phyloP scores from a whole-genome alignment of 2,888 invertebrate species.

The Drosophila emarginata region DNA sequence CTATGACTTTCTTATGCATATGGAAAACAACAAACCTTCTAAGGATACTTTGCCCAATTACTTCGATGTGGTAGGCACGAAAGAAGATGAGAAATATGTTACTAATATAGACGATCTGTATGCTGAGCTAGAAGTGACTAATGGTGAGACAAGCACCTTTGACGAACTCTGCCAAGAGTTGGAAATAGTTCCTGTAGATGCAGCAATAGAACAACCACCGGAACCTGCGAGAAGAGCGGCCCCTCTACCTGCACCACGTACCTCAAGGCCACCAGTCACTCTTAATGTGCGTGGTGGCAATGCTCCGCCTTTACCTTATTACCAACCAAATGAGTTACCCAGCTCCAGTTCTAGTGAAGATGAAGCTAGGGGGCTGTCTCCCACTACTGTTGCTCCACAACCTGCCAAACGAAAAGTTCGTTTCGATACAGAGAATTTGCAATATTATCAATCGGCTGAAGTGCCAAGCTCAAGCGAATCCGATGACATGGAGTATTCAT shows the following conservation, averaged over 20 bases:
- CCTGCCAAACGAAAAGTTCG: conserved; percentile 70
- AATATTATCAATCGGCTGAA: conserved; percentile 61
- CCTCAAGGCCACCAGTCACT: conserved; percentile 41
- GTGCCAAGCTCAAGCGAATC: conserved; percentile 51
- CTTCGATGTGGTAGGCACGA: conserved; percentile 42
- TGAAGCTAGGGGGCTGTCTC: conserved; percentile 18
- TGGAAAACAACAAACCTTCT: conserved; percentile 28
- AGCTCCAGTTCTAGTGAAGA: conserved; percentile 54
- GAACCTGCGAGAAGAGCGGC: conserved; percentile 13
- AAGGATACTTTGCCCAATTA: conserved; percentile 52
- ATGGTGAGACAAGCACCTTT: conserved; percentile 31
- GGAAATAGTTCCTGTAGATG: conserved; percentile 28
- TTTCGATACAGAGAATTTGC: conserved; percentile 70
- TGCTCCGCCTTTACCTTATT: conserved; percentile 54
- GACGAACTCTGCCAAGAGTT: conserved; percentile 58
- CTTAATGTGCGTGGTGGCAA: conserved; percentile 55
- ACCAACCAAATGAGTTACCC: conserved; percentile 55
- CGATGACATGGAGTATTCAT: conserved; percentile 34
- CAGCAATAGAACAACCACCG: conserved; percentile 35
- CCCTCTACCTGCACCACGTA: conserved; percentile 58
- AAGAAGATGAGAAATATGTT: conserved; percentile 37
- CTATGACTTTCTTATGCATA: conserved; percentile 61
- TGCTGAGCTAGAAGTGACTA: conserved; percentile 45
- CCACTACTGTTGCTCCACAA: conserved; percentile 29
- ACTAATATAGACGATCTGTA: conserved; percentile 65